These are phyloP conservation scores for Agrochola lota DNA, from an alignment of 2,888 invertebrate genomes.

Conservation along the genomic window DNA sequence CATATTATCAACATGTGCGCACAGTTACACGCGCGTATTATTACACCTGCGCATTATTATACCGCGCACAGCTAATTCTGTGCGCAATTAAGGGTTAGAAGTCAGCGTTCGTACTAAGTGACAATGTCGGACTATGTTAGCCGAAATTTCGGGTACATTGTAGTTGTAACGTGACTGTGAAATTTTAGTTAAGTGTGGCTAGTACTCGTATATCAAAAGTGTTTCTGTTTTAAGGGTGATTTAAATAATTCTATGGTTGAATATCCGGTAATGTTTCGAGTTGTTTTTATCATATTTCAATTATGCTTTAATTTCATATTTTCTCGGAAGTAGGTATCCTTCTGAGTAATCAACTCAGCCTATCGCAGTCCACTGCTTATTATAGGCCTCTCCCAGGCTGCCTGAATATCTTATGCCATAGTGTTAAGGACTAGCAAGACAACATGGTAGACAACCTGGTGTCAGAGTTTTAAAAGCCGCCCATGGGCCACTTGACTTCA, in stretches of 20 bases:
- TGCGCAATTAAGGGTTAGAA: constrained; percentile 51
- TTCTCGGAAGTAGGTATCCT: not conserved
- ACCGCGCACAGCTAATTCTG: constrained; percentile 55
- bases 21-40: constrained; percentile 58
- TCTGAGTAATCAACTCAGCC: no score
- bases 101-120: constrained; percentile 31
- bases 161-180: constrained; percentile 26
- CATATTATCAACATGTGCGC: constrained; percentile 53
- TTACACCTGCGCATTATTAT: constrained; percentile 63
- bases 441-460: no score
- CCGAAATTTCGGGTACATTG: constrained; percentile 26
- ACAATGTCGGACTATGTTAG: constrained; percentile 39
- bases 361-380: no score
- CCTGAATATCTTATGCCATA: no score
- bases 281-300: no score
- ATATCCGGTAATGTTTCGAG: not conserved
- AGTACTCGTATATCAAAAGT: not conserved
- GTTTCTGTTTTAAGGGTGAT: not conserved
- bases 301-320: not conserved
- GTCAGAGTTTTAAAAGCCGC: no score
- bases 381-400: no score
- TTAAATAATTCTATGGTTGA: constrained; percentile 11
- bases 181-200: not conserved
- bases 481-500: no score
- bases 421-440: no score